These are phyloP conservation scores for Oscheius sp. DNA, from an alignment of 2,888 invertebrate species.

Conservation along the genomic window DNA sequence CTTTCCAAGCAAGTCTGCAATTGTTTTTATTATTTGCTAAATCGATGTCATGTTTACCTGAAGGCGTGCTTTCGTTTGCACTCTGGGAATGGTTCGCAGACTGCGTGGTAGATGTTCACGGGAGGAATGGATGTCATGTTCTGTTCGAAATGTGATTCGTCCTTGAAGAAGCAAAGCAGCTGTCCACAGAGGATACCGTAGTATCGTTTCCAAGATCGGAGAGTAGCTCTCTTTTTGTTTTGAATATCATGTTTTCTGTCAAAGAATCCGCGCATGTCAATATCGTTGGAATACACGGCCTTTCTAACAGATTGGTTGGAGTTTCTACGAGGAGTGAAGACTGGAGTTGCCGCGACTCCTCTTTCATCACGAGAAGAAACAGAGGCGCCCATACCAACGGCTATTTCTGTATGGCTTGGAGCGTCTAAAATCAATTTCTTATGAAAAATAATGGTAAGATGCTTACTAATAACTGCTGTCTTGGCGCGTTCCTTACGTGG, in stretches of 20 bases:
- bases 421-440: neutral
- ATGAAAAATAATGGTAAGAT: too few relatives aligned
- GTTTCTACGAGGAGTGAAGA: conserved; percentile 82
- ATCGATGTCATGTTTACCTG: conserved; percentile 60
- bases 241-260: conserved; percentile 94
- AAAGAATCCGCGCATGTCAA: conserved; percentile 78
- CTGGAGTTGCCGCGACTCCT: conserved; percentile 82
- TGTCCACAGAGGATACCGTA: conserved; percentile 96
- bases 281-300: conserved; percentile 67
- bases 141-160: conserved; percentile 88
- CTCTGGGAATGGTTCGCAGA: conserved; percentile 88
- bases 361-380: conserved; percentile 74
- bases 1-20: conserved; percentile 15
- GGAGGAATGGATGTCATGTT: conserved; percentile 79
- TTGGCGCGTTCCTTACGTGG: conserved; percentile 61
- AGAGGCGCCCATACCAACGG: conserved; percentile 28
- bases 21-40: neutral
- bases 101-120: conserved; percentile 79
- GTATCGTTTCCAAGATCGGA: conserved; percentile 93
- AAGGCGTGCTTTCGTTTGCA: conserved; percentile 96
- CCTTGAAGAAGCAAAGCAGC: conserved; percentile 93
- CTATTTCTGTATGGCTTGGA: neutral
- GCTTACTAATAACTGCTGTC: conserved; percentile 52
- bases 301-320: conserved; percentile 59
- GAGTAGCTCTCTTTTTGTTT: conserved; percentile 92